These are phyloP conservation scores for Teleopsis dalmanni DNA, from an alignment of 1,140 invertebrate species.

Conservation along the genomic window DNA sequence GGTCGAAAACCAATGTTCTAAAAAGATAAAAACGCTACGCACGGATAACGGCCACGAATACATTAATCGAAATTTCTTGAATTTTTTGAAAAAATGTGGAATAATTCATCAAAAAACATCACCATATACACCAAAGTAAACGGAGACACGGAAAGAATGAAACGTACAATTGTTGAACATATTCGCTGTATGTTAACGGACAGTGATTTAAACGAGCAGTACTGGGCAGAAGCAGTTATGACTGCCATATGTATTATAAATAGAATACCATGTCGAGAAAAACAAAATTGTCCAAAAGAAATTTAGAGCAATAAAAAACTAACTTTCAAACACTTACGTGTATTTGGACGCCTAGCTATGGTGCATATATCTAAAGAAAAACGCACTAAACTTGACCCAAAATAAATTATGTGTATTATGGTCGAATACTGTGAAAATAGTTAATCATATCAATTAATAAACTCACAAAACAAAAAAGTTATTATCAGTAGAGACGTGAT, in stretches of 20 bases:
- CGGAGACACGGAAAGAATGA: slow-evolving; percentile 27
- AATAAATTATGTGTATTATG: no score
- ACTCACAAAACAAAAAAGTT: no score
- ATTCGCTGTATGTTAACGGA: slow-evolving; percentile 34
- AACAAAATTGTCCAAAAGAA: slow-evolving; percentile 15
- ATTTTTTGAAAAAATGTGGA: background rate
- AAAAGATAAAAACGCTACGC: slow-evolving; percentile 15
- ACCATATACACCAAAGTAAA: slow-evolving; percentile 32
- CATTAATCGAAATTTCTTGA: slow-evolving; percentile 10
- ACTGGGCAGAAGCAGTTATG: slow-evolving; percentile 45
- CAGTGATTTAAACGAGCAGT: slow-evolving; percentile 28
- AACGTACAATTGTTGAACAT: slow-evolving; percentile 26
- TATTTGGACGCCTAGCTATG: slow-evolving; percentile 44
- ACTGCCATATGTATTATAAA: slow-evolving; percentile 45
- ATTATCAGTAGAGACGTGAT: no score
- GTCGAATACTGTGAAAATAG: no score
- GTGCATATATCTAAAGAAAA: slow-evolving; percentile 38
- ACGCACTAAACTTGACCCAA: slow-evolving; percentile 32
- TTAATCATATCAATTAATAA: no score
- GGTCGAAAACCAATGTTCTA: slow-evolving; percentile 3
- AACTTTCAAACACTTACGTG: slow-evolving; percentile 18
- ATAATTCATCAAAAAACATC: slow-evolving; percentile 21
- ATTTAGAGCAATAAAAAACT: slow-evolving; percentile 28
- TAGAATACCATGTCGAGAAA: slow-evolving; percentile 21
- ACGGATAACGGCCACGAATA: slow-evolving; percentile 32